phyloP scores from a whole-genome alignment of 2,888 invertebrate species.

The Dicroscelio sp. region DNA sequence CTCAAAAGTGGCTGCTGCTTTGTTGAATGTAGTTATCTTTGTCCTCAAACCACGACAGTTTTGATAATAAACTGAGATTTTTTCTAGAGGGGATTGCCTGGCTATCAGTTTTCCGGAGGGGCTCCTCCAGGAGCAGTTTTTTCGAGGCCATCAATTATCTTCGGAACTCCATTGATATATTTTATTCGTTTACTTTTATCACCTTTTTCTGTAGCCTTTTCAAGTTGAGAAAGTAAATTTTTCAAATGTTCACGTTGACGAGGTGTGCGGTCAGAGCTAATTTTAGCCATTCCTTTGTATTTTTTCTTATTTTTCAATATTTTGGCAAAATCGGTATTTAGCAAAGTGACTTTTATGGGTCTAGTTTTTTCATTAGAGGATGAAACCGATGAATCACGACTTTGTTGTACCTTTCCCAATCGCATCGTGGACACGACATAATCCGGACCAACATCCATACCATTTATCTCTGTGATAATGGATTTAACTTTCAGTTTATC shows the following conservation, averaged over 20 bases:
- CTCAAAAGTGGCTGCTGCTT: background rate
- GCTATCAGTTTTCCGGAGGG: background rate
- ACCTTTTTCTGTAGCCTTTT: background rate
- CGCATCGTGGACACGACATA: background rate
- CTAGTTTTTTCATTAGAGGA: background rate
- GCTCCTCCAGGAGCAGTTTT: background rate
- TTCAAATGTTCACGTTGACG: constrained; percentile 9
- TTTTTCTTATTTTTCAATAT: constrained; percentile 1
- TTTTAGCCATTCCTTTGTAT: background rate
- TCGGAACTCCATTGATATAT: constrained; percentile 11
- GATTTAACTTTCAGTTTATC: background rate
- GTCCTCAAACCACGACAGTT: constrained; percentile 17
- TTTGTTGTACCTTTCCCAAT: background rate
- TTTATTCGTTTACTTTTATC: background rate
- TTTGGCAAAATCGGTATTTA: background rate
- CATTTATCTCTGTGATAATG: background rate
- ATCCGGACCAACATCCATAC: background rate
- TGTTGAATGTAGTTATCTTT: constrained; percentile 1
- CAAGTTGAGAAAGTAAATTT: background rate
- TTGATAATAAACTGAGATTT: constrained; percentile 19
- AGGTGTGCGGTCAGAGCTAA: background rate
- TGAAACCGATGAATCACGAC: too few relatives aligned
- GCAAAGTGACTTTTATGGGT: background rate
- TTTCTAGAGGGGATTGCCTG: background rate
- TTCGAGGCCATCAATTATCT: background rate